Evolutionary conservation across 2,888 invertebrate species (phyloP).

Genomic region (Erynnis tages): DNA sequence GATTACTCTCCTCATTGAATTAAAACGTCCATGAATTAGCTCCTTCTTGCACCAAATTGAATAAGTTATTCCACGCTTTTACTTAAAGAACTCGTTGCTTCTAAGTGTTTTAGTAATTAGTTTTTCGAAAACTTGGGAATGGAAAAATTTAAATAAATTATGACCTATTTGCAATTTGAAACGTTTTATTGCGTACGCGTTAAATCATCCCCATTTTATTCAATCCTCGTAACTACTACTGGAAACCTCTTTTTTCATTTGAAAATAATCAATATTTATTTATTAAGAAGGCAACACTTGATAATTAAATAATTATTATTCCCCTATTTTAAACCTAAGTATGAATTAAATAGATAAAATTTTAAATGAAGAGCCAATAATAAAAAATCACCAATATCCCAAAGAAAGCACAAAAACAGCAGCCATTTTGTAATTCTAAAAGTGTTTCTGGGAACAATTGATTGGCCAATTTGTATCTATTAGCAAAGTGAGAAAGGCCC

Average conservation of each 20-base stretch:
- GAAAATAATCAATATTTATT: too few species aligned
- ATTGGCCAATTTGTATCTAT: constrained; percentile 64
- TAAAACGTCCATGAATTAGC: constrained; percentile 29
- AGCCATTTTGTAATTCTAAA: neutral
- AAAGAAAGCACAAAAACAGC: neutral
- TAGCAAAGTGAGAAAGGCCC: constrained; percentile 61
- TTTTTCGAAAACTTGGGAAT: constrained; percentile 13
- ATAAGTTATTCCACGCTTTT: constrained; percentile 28
- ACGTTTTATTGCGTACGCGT: too few species aligned
- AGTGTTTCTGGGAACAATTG: constrained; percentile 42
- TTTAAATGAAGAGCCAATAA: neutral
- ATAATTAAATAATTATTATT: too few species aligned
- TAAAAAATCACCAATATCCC: neutral
- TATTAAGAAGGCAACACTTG: too few species aligned
- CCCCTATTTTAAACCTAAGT: too few species aligned
- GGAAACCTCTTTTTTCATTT: too few species aligned
- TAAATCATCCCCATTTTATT: too few species aligned
- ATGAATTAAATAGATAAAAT: too few species aligned
- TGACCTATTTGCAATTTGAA: constrained; percentile 3
- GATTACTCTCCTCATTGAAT: constrained; percentile 27
- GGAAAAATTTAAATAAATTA: constrained; percentile 16
- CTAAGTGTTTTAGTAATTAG: constrained; percentile 27
- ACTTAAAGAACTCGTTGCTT: constrained; percentile 27
- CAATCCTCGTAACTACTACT: too few species aligned
- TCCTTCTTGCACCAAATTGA: constrained; percentile 28